A percentile compares a stretch with the other conserved stretches of the same genome.
These are phyloP conservation scores for Cryptoprocta ferox DNA, from an alignment of 2,797 vertebrate species.

Conservation along the genomic window DNA sequence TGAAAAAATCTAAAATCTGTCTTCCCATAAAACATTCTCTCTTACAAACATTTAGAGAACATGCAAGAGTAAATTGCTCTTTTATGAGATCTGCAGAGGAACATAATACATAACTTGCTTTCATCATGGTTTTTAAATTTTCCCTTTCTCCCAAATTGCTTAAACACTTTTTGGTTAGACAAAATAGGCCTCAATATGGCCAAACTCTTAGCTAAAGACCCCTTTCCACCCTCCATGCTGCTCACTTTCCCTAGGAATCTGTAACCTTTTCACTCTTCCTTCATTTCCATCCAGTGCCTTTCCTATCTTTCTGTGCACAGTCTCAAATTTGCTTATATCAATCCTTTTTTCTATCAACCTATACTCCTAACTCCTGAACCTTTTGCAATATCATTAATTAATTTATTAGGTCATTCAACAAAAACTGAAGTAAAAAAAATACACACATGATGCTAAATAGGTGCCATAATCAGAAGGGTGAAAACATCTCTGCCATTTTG, in stretches of 20 bases:
- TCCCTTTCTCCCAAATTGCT: slow-evolving; percentile 54
- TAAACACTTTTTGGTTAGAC: slow-evolving; percentile 48
- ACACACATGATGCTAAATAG: not conserved
- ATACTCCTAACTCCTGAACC: not conserved
- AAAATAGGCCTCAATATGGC: slow-evolving; percentile 27
- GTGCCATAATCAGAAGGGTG: not conserved
- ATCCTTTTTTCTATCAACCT: not conserved
- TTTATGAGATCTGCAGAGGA: slow-evolving; percentile 76
- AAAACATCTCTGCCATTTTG: not conserved
- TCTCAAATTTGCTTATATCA: not conserved
- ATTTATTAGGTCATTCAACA: not conserved
- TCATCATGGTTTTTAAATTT: slow-evolving; percentile 65
- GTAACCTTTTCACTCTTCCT: not conserved
- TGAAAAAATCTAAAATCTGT: slow-evolving; percentile 60
- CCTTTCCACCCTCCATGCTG: not conserved
- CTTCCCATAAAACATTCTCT: slow-evolving; percentile 59
- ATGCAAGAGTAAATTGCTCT: slow-evolving; percentile 41
- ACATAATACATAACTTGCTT: slow-evolving; percentile 67
- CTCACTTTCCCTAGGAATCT: not conserved
- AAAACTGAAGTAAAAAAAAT: not conserved
- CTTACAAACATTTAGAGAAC: slow-evolving; percentile 75
- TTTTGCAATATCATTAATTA: not conserved
- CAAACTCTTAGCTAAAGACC: not conserved
- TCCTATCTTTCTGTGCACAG: not conserved
- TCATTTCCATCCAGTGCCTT: not conserved